Evolutionary conservation across 2,888 invertebrate species (phyloP), one percentile per base, ranked within the genome.

Genomic region (Chironomus riparius): DNA sequence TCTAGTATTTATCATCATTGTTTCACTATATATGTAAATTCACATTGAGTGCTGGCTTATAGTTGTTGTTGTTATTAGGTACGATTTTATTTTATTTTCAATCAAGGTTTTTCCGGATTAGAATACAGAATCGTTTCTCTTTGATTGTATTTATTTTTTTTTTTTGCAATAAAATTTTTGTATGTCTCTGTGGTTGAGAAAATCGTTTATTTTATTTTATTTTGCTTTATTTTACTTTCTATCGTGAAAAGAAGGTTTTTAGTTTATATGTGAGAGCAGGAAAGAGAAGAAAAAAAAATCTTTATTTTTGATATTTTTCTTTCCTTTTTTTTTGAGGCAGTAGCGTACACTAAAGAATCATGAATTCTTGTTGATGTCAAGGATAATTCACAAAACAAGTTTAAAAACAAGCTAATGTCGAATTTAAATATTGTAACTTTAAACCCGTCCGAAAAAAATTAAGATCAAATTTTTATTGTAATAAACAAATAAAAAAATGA

Each of bases 81-180:
- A 47, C 24, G 28, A 61, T 47, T 73, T 18, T 18, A 7, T 21
- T 70, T 22, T 61, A 24, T 56, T 48, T n/a, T 50, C 24, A 24
- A 50, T 70, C 74, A 74, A 74, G 74, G 74, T 15, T 74, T 74
- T 74, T 74, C 74, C 74, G 74, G 74, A 74, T 74, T 74, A 65
- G 47, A 74, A 74, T 62, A 62, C 62, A 73, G 62, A 62, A 74
- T 62, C 47, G 65, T 47, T 74, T 47, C 22, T 65, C 7, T 38
- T 10, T 38, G 38, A 10, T 0, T 38, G 1, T 38, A 10, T n/a
- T n/a, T n/a, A 10, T 38, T 38, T 7, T 22, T 1, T 65, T 4
- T 24, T 0, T 65, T 65, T 13, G 18, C 65, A 65, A 22, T 65
- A 15, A 65, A 65, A 21, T 68, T 74, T 18, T 28, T 61, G 38